A percentile compares a stretch with the other conserved stretches of the same genome.
These are phyloP conservation scores for Herpetotheres cachinnans DNA, from an alignment of 2,113 vertebrate species.

Conservation along the genomic window DNA sequence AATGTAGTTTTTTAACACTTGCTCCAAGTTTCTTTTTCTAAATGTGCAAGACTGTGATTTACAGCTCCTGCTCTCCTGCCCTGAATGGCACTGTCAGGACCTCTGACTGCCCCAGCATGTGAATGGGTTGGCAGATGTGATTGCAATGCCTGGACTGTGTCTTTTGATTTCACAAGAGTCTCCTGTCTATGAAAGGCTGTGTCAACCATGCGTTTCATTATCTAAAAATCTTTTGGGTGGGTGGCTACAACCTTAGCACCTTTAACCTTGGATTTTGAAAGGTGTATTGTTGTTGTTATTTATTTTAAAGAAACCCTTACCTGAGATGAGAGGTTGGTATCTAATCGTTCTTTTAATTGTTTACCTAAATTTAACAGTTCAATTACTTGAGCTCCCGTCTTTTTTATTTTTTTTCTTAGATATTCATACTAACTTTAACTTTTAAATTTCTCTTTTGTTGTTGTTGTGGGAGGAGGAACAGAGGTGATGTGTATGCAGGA, in stretches of 20 bases:
- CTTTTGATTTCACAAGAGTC: not conserved
- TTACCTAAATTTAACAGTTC: not conserved
- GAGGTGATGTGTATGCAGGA: not conserved
- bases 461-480: not conserved
- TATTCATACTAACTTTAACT: not conserved
- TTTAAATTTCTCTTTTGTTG: not conserved
- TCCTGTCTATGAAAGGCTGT: not conserved
- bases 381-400: not conserved
- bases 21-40: not conserved
- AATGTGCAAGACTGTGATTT: not conserved
- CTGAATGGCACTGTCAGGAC: not conserved
- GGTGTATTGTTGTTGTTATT: not conserved
- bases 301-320: not conserved
- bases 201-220: not conserved
- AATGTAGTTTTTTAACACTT: not conserved
- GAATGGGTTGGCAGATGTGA: not conserved
- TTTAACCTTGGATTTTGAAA: not conserved
- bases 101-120: fast-evolving
- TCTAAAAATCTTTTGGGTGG: not conserved
- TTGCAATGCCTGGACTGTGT: not conserved
- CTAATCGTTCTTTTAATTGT: not conserved
- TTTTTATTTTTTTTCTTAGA: too few relatives aligned
- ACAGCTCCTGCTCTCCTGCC: not conserved
- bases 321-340: not conserved
- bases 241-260: not conserved